phyloP scores from a whole-genome alignment of 2,113 vertebrate species.

The Misgurnus anguillicaudatus region DNA sequence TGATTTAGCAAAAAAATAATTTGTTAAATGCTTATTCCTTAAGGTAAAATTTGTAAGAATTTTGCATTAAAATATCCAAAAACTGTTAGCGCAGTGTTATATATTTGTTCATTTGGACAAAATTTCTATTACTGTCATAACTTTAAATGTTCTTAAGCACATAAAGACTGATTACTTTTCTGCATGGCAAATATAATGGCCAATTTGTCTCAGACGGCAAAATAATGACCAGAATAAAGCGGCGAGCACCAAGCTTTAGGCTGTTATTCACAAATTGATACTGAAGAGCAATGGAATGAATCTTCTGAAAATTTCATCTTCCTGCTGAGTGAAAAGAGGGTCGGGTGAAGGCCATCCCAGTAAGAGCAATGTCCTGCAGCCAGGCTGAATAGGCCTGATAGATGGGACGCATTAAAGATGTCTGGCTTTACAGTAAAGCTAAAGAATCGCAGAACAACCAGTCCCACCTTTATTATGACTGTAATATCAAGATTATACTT shows the following conservation, averaged over 20 bases:
- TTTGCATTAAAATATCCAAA: too few relatives aligned
- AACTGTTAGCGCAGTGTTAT: too few relatives aligned
- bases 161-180: too few relatives aligned
- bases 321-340: constrained; percentile 52
- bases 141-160: too few relatives aligned
- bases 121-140: too few relatives aligned
- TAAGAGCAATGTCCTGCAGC: constrained; percentile 37
- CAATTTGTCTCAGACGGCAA: too few relatives aligned
- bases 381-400: constrained; percentile 56
- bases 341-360: constrained; percentile 59
- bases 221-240: too few relatives aligned
- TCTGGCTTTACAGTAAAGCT: constrained; percentile 43
- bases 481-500: constrained; percentile 55
- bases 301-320: background rate
- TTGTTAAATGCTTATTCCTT: too few relatives aligned
- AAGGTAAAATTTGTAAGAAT: too few relatives aligned
- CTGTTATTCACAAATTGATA: background rate
- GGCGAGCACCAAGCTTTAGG: background rate
- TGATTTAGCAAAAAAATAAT: too few relatives aligned
- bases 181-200: too few relatives aligned
- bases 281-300: background rate
- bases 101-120: too few relatives aligned
- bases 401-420: constrained; percentile 65
- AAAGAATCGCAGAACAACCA: constrained; percentile 38
- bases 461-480: constrained; percentile 51